Conservation (phyloP, 2,888 invertebrate genomes). For the Osmoderma eremita region DNA sequence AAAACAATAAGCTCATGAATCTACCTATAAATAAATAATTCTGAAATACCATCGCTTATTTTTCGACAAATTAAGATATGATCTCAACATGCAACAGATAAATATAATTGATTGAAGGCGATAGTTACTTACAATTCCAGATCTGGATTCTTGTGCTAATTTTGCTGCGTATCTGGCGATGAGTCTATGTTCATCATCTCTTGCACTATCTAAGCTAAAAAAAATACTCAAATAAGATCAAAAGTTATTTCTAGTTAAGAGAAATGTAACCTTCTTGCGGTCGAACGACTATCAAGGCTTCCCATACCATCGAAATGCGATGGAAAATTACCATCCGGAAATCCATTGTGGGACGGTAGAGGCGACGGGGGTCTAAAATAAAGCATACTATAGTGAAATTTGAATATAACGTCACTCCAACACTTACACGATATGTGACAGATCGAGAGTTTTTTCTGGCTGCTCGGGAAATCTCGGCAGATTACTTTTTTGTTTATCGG, state of each 20-base stretch:
- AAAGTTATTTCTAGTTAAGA: background rate
- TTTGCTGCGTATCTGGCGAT: conserved; percentile 97
- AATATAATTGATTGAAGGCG: conserved; percentile 42
- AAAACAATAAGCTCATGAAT: conserved; percentile 38
- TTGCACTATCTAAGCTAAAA: conserved; percentile 62
- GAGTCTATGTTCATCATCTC: conserved; percentile 93
- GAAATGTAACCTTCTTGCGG: conserved; percentile 66
- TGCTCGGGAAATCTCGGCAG: conserved; percentile 93
- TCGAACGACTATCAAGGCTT: conserved; percentile 77
- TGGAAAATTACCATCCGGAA: conserved; percentile 75
- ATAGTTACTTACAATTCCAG: conserved; percentile 68
- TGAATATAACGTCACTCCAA: background rate
- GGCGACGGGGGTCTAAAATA: conserved; percentile 86
- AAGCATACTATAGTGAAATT: conserved; percentile 12
- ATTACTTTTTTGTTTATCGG: conserved; percentile 83
- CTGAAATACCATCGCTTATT: conserved; percentile 15
- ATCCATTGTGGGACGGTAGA: conserved; percentile 92
- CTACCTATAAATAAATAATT: conserved; percentile 5
- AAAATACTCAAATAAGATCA: conserved; percentile 29
- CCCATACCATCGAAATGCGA: conserved; percentile 79
- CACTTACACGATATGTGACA: conserved; percentile 94
- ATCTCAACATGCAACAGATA: conserved; percentile 32
- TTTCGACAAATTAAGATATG: background rate
- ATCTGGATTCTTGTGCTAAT: conserved; percentile 90
- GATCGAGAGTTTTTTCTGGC: conserved; percentile 93